phyloP scores from a whole-genome alignment of 2,888 invertebrate species.

The Papilio gigon region DNA sequence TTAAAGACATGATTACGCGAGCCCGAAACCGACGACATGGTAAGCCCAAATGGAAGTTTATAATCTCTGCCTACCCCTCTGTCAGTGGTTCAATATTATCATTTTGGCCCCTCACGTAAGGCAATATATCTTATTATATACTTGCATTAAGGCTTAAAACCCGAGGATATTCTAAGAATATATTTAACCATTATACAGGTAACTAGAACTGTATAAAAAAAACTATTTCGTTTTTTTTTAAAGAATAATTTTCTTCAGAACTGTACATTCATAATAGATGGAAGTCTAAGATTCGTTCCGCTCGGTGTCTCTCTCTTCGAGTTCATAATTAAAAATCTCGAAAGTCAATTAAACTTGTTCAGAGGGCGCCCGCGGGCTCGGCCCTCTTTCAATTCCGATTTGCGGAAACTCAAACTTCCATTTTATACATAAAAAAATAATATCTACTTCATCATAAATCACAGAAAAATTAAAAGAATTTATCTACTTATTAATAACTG shows the following conservation, averaged over 20 bases:
- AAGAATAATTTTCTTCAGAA: conserved; percentile 27
- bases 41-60: no score
- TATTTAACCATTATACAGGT: no score
- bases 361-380: conserved; percentile 50
- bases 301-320: conserved; percentile 62
- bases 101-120: no score
- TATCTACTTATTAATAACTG: background rate
- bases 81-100: no score
- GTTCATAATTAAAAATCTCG: conserved; percentile 78
- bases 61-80: no score
- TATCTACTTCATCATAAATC: background rate
- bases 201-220: background rate
- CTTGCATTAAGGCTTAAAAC: no score
- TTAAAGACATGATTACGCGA: background rate
- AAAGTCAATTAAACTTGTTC: conserved; percentile 77
- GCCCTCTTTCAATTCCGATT: conserved; percentile 57
- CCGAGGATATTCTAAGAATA: no score
- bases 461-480: background rate
- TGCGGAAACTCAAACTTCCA: conserved; percentile 64
- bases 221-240: background rate
- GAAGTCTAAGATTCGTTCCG: conserved; percentile 33
- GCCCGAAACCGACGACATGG: background rate
- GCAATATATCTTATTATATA: no score
- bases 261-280: conserved; percentile 34
- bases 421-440: conserved; percentile 46